A percentile compares a stretch with the other conserved stretches of the same genome.
phyloP scores from a whole-genome alignment of 1,140 invertebrate genomes.

The Lutraria rhynchaena region DNA sequence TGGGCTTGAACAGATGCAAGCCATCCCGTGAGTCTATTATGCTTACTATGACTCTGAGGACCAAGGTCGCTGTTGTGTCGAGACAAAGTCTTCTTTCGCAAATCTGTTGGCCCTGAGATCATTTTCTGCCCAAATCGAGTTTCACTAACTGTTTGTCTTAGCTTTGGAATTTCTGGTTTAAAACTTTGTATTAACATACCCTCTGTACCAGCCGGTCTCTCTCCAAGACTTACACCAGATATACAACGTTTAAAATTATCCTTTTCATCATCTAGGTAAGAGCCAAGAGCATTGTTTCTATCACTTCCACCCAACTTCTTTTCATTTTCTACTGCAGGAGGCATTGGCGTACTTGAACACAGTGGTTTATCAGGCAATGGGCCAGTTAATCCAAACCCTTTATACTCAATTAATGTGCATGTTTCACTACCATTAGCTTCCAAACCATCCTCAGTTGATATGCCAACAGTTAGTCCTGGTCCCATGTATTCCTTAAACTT shows the following conservation, averaged over 20 bases:
- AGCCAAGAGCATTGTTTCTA: background rate
- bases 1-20: conserved; percentile 13
- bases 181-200: conserved; percentile 4
- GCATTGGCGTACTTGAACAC: conserved; percentile 16
- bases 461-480: conserved; percentile 40
- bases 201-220: conserved; percentile 40
- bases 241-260: background rate
- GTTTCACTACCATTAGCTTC: background rate
- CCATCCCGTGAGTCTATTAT: conserved; percentile 31
- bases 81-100: conserved; percentile 1
- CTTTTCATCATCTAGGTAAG: background rate
- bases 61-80: conserved; percentile 36
- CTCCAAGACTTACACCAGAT: conserved; percentile 2
- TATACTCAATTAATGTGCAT: conserved; percentile 49
- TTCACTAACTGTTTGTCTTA: conserved; percentile 21
- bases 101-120: background rate
- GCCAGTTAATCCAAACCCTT: conserved; percentile 51
- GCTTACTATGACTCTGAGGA: conserved; percentile 3
- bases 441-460: background rate
- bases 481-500: conserved; percentile 59
- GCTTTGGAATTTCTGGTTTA: background rate
- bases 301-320: background rate
- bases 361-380: conserved; percentile 35
- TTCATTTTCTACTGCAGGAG: background rate
- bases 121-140: conserved; percentile 20